These are phyloP conservation scores for Clusia tigrina DNA, from an alignment of 2,888 invertebrate genomes.

Conservation along the genomic window DNA sequence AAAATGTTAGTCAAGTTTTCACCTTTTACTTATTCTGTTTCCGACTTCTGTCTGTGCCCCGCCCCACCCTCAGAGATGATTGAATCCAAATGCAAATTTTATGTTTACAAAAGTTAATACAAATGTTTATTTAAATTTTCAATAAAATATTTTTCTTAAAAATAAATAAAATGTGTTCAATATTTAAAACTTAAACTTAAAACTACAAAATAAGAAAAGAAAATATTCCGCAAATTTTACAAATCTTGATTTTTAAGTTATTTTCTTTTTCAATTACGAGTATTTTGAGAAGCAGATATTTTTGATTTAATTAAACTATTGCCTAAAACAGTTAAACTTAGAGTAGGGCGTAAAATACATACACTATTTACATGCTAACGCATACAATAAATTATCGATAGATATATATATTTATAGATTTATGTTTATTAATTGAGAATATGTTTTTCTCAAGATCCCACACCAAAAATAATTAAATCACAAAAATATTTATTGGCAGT, in stretches of 20 bases:
- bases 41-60: too few relatives aligned
- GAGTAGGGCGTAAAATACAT: not conserved
- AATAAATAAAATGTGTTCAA: not conserved
- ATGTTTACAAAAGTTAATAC: slow-evolving; percentile 2
- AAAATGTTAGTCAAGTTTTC: too few relatives aligned
- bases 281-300: not conserved
- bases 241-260: too few relatives aligned
- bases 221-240: not conserved
- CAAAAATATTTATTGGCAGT: slow-evolving; percentile 58
- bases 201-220: not conserved
- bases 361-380: slow-evolving; percentile 10
- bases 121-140: slow-evolving; percentile 11
- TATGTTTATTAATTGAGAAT: not conserved
- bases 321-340: not conserved
- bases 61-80: too few relatives aligned
- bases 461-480: slow-evolving; percentile 41
- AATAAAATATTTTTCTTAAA: not conserved
- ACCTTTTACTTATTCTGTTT: too few relatives aligned
- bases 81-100: too few relatives aligned
- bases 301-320: not conserved
- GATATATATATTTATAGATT: not conserved
- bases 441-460: not conserved
- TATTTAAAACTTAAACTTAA: not conserved
- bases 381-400: not conserved
- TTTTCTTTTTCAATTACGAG: not conserved